phyloP scores from a whole-genome alignment of 2,113 vertebrate genomes.

The Halcyon senegalensis region DNA sequence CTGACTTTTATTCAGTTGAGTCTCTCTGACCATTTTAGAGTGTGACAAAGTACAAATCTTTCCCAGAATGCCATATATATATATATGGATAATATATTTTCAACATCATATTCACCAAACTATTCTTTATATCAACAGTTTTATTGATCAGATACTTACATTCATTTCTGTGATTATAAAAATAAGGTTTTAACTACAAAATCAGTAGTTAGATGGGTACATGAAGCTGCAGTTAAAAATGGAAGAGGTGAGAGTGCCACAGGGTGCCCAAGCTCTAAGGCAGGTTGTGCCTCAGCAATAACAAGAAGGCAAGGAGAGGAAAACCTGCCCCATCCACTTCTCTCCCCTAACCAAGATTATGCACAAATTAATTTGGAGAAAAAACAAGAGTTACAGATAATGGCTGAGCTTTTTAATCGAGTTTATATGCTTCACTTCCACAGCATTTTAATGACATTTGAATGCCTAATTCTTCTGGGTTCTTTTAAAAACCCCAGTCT shows the following conservation, averaged over 20 bases:
- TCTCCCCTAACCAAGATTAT: not conserved
- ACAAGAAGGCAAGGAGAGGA: not conserved
- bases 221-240: not conserved
- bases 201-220: not conserved
- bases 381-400: conserved; percentile 27
- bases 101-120: not conserved
- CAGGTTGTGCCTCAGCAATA: not conserved
- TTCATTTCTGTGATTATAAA: not conserved
- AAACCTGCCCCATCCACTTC: not conserved
- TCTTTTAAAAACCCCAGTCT: conserved; percentile 22
- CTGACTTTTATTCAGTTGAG: not conserved
- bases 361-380: not conserved
- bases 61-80: not conserved
- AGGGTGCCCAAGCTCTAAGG: not conserved
- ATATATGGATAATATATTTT: not conserved
- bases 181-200: not conserved
- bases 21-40: not conserved
- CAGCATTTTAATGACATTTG: conserved; percentile 50
- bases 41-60: not conserved
- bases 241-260: not conserved
- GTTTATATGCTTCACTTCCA: conserved; percentile 43
- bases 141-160: not conserved
- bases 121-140: not conserved
- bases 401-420: conserved; percentile 25
- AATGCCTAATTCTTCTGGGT: conserved; percentile 33